Evolutionary conservation across 2,888 invertebrate species (phyloP), one percentile per base, ranked within the genome.

Genomic region (Epinotia demarniana): DNA sequence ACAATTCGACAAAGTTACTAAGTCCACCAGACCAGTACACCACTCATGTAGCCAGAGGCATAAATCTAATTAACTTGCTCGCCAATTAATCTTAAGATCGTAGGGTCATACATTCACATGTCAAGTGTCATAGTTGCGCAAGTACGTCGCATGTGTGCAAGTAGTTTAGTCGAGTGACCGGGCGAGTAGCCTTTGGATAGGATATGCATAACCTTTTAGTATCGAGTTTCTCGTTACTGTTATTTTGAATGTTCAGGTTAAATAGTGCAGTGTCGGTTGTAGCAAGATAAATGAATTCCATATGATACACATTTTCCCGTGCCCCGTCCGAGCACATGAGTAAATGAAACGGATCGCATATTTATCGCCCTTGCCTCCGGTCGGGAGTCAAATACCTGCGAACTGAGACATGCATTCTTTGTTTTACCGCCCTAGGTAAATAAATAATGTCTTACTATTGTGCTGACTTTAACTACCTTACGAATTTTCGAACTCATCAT

Each of bases 61-160:
- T 39, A 68, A 6, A n/a, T 19, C 57, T 68, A 68, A 68, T 68
- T 68, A 55, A 64, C 67, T 68, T n/a, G 67, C 67, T 23, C 27
- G 49, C 33, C 33, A 39, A n/a, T n/a, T 68, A 68, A 63, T 55
- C 67, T 57, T 33, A 33, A 61, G 61, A 67, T 68, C 46, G 18
- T 19, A 55, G 53, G n/a, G 66, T 66, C 27, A 33, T 55, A 57
- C 67, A 67, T 68, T 68, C 67, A 39, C 57, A 39, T 68, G 33
- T 68, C 67, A 67, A 67, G 67, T 67, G 55, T 55, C 53, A 67
- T 55, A 39, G 39, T 68, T 68, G 67, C 67, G 67, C 39, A 68
- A 68, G 67, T 19, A 8, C 19, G 67, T n/a, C 19, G 57, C 16
- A 19, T 33, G n/a, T 33, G 53, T 67, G 55, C 57, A 13, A 57